Conservation (phyloP, 2,113 vertebrate species). For the Corythaixoides concolor region DNA sequence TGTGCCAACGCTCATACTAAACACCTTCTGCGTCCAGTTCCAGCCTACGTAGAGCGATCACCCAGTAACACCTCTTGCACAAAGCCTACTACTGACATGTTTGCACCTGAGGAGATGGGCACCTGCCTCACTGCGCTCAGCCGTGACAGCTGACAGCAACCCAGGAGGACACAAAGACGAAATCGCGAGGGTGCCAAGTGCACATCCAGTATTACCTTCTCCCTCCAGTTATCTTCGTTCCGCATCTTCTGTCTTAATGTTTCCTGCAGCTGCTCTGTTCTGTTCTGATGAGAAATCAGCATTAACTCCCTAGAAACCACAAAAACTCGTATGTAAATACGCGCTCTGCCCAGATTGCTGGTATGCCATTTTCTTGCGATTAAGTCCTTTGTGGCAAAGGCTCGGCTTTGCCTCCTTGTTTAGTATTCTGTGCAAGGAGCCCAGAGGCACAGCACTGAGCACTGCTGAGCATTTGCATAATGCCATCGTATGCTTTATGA, state of each 20-base stretch:
- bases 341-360: neutral
- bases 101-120: neutral
- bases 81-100: neutral
- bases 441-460: neutral
- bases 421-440: neutral
- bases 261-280: conserved; percentile 79
- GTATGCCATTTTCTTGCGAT: neutral
- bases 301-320: conserved; percentile 78
- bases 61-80: neutral
- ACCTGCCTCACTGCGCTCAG: neutral
- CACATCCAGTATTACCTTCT: conserved; percentile 75
- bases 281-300: conserved; percentile 77
- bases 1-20: neutral
- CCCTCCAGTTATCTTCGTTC: conserved; percentile 73
- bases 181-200: neutral
- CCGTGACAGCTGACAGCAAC: neutral
- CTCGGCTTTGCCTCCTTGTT: neutral
- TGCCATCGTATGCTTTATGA: neutral
- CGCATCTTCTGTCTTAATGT: conserved; percentile 72
- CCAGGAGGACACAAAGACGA: neutral
- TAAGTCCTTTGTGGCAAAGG: neutral
- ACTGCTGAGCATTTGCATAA: neutral
- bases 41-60: neutral
- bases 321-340: neutral
- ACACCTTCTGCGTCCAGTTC: neutral